Evolutionary conservation across 2,888 invertebrate species (phyloP).

Genomic region (Strigamia transsilvanica): DNA sequence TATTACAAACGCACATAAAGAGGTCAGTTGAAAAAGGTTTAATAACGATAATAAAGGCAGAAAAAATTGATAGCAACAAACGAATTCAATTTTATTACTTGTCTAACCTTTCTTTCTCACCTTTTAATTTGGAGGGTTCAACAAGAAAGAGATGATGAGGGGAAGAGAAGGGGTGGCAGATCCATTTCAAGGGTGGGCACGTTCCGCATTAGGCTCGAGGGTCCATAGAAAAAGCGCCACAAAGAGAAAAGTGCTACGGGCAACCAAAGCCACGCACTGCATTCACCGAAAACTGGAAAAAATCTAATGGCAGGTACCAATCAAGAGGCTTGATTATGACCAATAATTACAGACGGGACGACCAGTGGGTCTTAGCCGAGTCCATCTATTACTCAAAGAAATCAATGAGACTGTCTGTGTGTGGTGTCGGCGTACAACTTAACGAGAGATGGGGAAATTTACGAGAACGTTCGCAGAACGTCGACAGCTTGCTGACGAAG

Average conservation of each 20-base stretch:
- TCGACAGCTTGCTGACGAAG: too few species aligned
- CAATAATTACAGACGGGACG: slow-evolving; percentile 26
- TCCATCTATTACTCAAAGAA: slow-evolving; percentile 33
- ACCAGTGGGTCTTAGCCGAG: not conserved
- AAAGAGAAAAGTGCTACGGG: slow-evolving; percentile 23
- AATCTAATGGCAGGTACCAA: slow-evolving; percentile 13
- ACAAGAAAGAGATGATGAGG: not conserved
- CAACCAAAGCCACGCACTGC: not conserved
- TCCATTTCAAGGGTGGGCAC: slow-evolving; percentile 48
- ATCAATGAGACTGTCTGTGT: slow-evolving; percentile 40
- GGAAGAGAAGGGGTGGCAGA: slow-evolving; percentile 16
- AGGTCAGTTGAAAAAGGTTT: not conserved
- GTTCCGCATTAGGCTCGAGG: slow-evolving; percentile 33
- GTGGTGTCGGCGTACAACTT: not conserved
- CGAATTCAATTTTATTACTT: not conserved
- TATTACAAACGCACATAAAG: not conserved
- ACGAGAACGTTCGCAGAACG: not conserved
- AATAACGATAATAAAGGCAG: slow-evolving; percentile 1
- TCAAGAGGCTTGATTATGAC: slow-evolving; percentile 40
- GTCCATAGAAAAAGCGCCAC: slow-evolving; percentile 21
- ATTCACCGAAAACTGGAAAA: not conserved
- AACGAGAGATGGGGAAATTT: slow-evolving; percentile 18
- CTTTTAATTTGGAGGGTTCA: slow-evolving; percentile 32
- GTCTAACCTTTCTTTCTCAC: slow-evolving; percentile 39
- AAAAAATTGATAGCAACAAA: slow-evolving; percentile 28